These are phyloP conservation scores for Scaptomyza pallida DNA, from an alignment of 1,140 invertebrate genomes.

Conservation along the genomic window DNA sequence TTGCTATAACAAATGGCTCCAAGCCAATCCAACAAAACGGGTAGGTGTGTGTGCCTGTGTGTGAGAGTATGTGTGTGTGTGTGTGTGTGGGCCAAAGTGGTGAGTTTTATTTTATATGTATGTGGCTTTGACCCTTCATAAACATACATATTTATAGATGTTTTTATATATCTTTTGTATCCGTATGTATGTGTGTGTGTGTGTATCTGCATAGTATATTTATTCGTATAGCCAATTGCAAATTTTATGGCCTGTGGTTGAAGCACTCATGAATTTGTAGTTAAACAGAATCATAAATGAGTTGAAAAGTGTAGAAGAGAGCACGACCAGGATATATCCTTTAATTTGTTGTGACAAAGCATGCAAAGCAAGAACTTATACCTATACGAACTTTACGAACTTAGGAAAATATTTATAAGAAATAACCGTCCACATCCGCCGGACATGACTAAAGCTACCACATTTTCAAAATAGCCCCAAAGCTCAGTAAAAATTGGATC, in stretches of 20 bases:
- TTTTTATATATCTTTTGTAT: slow-evolving; percentile 7
- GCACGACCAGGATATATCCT: not conserved
- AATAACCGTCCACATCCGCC: no score
- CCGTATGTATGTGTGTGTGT: no score
- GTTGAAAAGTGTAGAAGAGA: not conserved
- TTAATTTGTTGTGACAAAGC: no score
- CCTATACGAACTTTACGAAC: no score
- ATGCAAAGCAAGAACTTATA: no score
- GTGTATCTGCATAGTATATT: slow-evolving; percentile 29
- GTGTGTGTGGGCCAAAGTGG: not conserved
- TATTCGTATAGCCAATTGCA: slow-evolving; percentile 42
- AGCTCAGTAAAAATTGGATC: no score
- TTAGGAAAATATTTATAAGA: no score
- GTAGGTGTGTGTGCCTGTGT: slow-evolving; percentile 31
- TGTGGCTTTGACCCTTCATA: not conserved
- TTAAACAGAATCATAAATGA: slow-evolving; percentile 18
- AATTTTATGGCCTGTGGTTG: slow-evolving; percentile 42
- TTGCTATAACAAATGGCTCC: slow-evolving; percentile 50
- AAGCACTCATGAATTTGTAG: slow-evolving; percentile 14
- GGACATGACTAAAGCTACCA: no score
- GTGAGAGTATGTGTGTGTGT: no score
- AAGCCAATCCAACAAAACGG: slow-evolving; percentile 45
- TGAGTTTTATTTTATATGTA: not conserved
- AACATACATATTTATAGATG: not conserved
- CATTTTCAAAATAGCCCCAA: no score